Base-by-base conservation (phyloP, 1,140 invertebrate genomes). In the Agraylea sexmaculata region DNA sequence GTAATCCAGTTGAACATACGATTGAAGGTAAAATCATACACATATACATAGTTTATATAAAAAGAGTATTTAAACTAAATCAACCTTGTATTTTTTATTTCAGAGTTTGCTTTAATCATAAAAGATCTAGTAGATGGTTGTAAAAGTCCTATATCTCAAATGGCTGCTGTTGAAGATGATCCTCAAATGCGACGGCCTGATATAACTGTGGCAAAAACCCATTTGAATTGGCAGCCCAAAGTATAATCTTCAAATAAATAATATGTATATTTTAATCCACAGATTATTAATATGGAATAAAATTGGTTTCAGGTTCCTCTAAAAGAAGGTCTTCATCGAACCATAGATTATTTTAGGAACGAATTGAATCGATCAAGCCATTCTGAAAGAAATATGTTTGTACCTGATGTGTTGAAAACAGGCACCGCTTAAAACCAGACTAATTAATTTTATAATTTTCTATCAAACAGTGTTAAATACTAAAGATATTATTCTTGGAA, bases 1-100 rank as follows among this genome's bases (percentile, higher is more conserved):
- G 96, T 18, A 99, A 99, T 73, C 95, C 96, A 1, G 87, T 92
- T 20, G 96, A 99, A 66, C 86, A 96, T 60, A 89, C 88, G 1
- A 98, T 99, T 51, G 76, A 84, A 71, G 83, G 84, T 85, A 25
- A 25, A 25, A 25, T 25, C 6, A 25, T 25, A 25, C n/a, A 25
- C n/a, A 7, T 25, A 25, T 25, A 25, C n/a, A n/a, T n/a, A n/a
- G n/a, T n/a, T n/a, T n/a, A n/a, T n/a, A n/a, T n/a, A n/a, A n/a
- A n/a, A n/a, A n/a, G n/a, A n/a, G n/a, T n/a, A n/a, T n/a, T n/a
- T 8, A 31, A 7, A 12, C 6, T 31, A 7, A 12, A 4, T 30
- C 28, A 31, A 30, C 2, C 4, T 17, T 37, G 27, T 28, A 13
- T 28, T 28, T 46, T 46, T 49, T 44, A 38, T 64, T 69, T 16